Evolutionary conservation across 2,888 invertebrate species (phyloP), one percentile per base, ranked within the genome.

Genomic region (Allophyes oxyacanthae): DNA sequence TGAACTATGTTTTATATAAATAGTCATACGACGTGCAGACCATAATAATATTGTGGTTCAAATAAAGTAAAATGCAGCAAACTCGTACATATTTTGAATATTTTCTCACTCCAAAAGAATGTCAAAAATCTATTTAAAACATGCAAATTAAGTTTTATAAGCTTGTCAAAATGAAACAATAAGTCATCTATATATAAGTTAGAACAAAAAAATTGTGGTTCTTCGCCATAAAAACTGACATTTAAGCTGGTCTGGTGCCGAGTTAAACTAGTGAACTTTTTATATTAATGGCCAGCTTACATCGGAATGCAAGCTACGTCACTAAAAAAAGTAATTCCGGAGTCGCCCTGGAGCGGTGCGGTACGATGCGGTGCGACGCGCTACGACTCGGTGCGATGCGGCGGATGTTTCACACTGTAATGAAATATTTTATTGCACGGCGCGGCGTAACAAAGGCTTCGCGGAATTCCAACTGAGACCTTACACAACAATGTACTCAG

Each of bases 351-450:
- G 13, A n/a, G 45, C 28, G 45, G 36, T 44, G 56, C 50, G 53
- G 40, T 26, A 42, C 36, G 40, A 36, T 53, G 51, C 55, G 49
- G 15, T 15, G 40, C 20, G 55, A 3, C 34, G 43, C 44, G 43
- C 11, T 20, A 37, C 45, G 34, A 37, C 37, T 14, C 54, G 56
- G 41, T 60, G 55, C 49, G 64, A 56, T 52, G 44, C 60, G 43
- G 36, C 41, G 28, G 81, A 85, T 83, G 84, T 83, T 87, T 83
- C 85, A 79, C 85, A 85, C 84, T 81, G 86, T 90, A 90, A 91
- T 90, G 89, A 91, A 90, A 90, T 90, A 90, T 90, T 90, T 91
- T 91, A 90, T 88, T 88, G 82, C 86, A 79, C 80, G 68, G 68
- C 72, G 79, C 80, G 68, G 68, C 72, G 79, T 79, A 83, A 87